These are phyloP conservation scores for Conchocele bisecta DNA, from an alignment of 2,888 invertebrate genomes.

Conservation along the genomic window DNA sequence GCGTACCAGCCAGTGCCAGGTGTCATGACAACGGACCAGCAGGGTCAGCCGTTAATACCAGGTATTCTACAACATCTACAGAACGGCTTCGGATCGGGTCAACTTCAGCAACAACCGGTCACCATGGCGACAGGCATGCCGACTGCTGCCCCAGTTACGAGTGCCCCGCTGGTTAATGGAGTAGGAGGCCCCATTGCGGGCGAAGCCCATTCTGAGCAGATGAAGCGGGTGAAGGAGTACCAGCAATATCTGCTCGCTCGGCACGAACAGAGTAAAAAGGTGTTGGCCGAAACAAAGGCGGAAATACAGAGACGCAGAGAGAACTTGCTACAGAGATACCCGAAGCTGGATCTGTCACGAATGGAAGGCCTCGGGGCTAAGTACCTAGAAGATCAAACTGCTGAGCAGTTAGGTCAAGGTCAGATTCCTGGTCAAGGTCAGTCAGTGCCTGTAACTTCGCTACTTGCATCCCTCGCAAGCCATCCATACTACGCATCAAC, in stretches of 20 bases:
- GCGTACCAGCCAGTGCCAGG: conserved; percentile 51
- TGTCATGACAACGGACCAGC: conserved; percentile 50
- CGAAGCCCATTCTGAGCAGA: conserved; percentile 46
- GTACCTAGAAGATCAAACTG: conserved; percentile 38
- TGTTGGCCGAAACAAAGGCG: conserved; percentile 68
- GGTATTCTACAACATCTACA: background rate
- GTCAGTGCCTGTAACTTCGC: conserved; percentile 53
- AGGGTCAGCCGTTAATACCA: background rate
- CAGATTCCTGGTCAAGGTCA: conserved; percentile 13
- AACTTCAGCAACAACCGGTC: conserved; percentile 4
- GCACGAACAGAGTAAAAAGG: conserved; percentile 70
- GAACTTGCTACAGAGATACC: conserved; percentile 61
- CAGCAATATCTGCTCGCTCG: conserved; percentile 68
- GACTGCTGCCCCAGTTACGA: conserved; percentile 41
- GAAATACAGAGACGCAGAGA: conserved; percentile 68
- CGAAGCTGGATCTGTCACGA: conserved; percentile 59
- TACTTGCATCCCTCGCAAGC: conserved; percentile 62
- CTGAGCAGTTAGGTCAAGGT: background rate
- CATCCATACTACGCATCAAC: conserved; percentile 66
- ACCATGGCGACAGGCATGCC: conserved; percentile 31
- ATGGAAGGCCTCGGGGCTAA: conserved; percentile 55
- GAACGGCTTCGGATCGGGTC: background rate
- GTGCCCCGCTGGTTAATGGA: conserved; percentile 47
- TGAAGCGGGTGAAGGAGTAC: conserved; percentile 69
- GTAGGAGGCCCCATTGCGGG: conserved; percentile 51